Conservation (phyloP, 2,888 invertebrate species). For the Drosophila anomalipes region DNA sequence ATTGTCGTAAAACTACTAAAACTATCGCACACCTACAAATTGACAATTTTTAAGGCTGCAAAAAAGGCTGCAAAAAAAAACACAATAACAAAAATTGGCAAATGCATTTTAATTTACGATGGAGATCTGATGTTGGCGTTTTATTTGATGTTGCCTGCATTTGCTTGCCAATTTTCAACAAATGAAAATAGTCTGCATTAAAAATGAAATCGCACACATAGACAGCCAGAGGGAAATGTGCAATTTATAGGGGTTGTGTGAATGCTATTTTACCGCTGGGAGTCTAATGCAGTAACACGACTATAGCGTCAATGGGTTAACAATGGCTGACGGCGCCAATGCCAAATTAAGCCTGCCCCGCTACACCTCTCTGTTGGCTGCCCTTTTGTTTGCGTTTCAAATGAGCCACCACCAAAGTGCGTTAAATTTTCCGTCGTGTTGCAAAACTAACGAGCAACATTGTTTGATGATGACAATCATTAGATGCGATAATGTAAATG, state of each 20-base stretch:
- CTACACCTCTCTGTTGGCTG: not conserved
- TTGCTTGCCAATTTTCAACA: conserved; percentile 53
- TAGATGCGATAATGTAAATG: conserved; percentile 83
- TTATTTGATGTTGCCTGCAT: conserved; percentile 26
- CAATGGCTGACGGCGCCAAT: conserved; percentile 14
- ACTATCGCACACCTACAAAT: conserved; percentile 1
- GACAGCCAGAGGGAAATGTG: conserved; percentile 15
- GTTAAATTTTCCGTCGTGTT: conserved; percentile 44
- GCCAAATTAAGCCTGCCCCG: not conserved
- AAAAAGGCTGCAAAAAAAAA: too few species aligned
- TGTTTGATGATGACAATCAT: conserved; percentile 81
- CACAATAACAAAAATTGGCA: conserved; percentile 59
- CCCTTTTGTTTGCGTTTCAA: conserved; percentile 39
- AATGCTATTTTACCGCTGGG: not conserved
- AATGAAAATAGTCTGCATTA: conserved; percentile 52
- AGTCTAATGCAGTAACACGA: conserved; percentile 32
- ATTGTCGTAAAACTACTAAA: conserved; percentile 47
- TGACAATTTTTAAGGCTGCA: conserved; percentile 23
- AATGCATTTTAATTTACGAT: conserved; percentile 70
- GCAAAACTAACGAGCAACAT: conserved; percentile 78
- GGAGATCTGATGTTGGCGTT: conserved; percentile 13
- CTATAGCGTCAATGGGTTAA: conserved; percentile 39
- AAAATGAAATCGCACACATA: conserved; percentile 57
- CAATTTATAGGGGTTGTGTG: conserved; percentile 22
- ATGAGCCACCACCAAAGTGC: conserved; percentile 43